These are phyloP conservation scores for Ardeotis arabs DNA, from an alignment of 2,113 vertebrate genomes.

Conservation along the genomic window DNA sequence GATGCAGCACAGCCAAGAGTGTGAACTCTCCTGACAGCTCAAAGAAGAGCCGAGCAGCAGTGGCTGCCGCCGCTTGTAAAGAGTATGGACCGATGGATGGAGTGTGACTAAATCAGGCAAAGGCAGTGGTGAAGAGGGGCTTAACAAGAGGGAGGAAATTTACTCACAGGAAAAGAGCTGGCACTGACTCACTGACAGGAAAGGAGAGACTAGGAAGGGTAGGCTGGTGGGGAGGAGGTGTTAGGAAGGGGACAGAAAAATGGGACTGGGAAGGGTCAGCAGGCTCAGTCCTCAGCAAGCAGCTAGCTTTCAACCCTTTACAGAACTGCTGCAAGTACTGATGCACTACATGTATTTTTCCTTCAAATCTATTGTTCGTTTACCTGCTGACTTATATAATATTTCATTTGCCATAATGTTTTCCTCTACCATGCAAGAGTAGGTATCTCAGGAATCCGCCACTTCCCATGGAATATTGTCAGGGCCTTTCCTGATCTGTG, in stretches of 20 bases:
- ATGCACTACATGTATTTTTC: neutral
- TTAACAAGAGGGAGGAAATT: slow-evolving; percentile 3
- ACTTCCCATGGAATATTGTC: neutral
- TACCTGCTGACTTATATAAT: neutral
- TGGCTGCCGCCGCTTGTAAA: neutral
- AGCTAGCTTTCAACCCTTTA: neutral
- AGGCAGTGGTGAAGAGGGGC: neutral
- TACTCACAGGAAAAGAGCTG: slow-evolving; percentile 37
- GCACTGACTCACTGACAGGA: slow-evolving; percentile 53
- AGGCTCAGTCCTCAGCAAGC: neutral
- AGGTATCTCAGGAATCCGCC: neutral
- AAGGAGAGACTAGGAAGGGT: slow-evolving; percentile 9
- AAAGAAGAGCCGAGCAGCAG: neutral
- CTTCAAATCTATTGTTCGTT: neutral
- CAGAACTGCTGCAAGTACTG: neutral
- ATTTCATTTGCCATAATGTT: neutral
- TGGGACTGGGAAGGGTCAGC: neutral
- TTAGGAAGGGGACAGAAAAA: slow-evolving; percentile 21
- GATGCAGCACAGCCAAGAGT: neutral
- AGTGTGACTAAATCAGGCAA: slow-evolving; percentile 25
- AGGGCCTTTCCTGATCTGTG: neutral
- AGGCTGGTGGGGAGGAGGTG: neutral
- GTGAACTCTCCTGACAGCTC: neutral
- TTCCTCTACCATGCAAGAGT: neutral
- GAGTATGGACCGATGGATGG: neutral